Evolutionary conservation across 2,113 vertebrate genomes (phyloP).

Genomic region (Edolisoma coerulescens): DNA sequence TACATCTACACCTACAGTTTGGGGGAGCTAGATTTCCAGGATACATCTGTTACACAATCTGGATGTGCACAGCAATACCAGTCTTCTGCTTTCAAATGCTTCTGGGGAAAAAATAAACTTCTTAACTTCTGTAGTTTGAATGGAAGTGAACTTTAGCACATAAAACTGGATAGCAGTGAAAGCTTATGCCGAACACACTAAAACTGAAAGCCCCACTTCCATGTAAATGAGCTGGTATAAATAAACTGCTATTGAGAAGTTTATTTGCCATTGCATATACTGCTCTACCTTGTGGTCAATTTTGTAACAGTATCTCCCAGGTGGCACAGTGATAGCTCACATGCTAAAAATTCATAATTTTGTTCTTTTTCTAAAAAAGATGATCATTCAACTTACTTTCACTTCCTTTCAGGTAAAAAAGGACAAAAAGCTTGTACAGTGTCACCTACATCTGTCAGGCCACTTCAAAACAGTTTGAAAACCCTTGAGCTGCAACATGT

Average conservation of each 20-base stretch:
- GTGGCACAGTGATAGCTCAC: background rate
- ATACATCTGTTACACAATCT: background rate
- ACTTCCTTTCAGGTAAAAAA: background rate
- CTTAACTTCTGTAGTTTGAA: background rate
- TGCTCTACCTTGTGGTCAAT: background rate
- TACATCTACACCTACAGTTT: background rate
- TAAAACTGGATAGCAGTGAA: background rate
- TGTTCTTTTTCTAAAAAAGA: background rate
- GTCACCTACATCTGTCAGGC: background rate
- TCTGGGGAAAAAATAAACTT: background rate
- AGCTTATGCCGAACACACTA: background rate
- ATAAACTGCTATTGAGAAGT: background rate
- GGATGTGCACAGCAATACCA: background rate
- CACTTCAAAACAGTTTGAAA: background rate
- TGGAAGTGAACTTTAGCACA: background rate
- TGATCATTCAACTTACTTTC: background rate
- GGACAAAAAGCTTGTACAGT: background rate
- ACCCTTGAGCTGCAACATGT: background rate
- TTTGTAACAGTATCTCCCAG: background rate
- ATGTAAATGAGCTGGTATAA: background rate
- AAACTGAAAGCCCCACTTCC: background rate
- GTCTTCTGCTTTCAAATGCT: background rate
- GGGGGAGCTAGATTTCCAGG: background rate
- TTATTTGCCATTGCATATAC: background rate
- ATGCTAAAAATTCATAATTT: background rate